Evolutionary conservation across 2,797 vertebrate genomes (phyloP), one percentile per base, ranked within the genome.

Genomic region (Hemitrygon akajei): DNA sequence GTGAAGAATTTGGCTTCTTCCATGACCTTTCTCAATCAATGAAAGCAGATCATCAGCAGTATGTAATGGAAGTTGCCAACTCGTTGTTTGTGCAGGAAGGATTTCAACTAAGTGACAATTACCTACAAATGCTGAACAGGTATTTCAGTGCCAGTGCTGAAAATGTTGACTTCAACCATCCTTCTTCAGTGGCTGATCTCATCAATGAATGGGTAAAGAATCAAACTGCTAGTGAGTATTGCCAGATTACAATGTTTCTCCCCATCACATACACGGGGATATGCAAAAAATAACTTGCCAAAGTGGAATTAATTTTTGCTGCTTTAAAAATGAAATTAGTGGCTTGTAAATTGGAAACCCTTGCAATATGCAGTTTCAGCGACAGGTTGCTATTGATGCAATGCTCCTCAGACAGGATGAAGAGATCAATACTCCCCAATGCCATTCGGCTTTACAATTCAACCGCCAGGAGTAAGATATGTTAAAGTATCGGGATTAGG

Each of bases 161-260:
- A 95, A 98, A 96, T 0, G 97, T 99, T 94, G 98, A 99, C 96
- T 99, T 99, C 95, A 97, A 97, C 94, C 96, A 98, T 94, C 98
- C 97, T 14, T 96, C 97, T 69, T 96, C 97, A 0, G 98, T 98
- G 93, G 98, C 98, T 76, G 96, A 97, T 94, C 97, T 97, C 95
- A 98, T 99, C 96, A 99, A 99, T 97, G 96, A 95, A 95, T 99
- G 99, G 98, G 98, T 99, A 96, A 98, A 98, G 95, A 99, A 99
- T 95, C 98, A 98, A 93, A 99, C 99, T 0, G 98, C 98, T 95
- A 98, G 99, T 99, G 97, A 97, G 98, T 97, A 40, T 56, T 2
- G 11, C 71, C 25, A 76, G 73, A 3, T 56, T 76, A 12, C 56
- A 6, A 56, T 58, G 27, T 76, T 58, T 40, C 11, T 1, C 22